A percentile compares a stretch with the other conserved stretches of the same genome.
These are phyloP conservation scores for Lates japonicus DNA, from an alignment of 2,797 vertebrate species.

Conservation along the genomic window DNA sequence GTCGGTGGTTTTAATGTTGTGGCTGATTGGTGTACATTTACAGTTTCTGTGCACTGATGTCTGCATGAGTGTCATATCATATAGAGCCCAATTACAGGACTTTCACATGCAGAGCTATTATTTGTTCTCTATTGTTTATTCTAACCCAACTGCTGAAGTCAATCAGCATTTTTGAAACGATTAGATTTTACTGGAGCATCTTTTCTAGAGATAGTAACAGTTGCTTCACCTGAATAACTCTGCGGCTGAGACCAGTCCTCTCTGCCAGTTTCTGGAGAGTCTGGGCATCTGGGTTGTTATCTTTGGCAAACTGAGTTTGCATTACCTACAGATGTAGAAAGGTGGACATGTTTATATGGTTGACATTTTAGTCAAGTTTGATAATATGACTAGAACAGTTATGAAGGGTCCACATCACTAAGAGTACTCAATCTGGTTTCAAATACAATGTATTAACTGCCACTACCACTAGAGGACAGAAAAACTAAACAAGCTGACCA, in stretches of 20 bases:
- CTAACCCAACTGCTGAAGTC: background rate
- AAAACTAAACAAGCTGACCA: background rate
- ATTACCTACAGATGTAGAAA: conserved; percentile 87
- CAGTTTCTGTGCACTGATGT: background rate
- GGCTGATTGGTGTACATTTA: background rate
- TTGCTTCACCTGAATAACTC: conserved; percentile 88
- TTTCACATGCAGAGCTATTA: background rate
- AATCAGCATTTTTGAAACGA: background rate
- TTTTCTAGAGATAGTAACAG: too few relatives aligned
- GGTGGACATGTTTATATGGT: background rate
- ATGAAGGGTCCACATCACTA: background rate
- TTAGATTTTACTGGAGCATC: background rate
- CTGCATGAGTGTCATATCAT: background rate
- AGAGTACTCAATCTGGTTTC: background rate
- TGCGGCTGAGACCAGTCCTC: conserved; percentile 95
- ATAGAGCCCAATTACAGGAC: background rate
- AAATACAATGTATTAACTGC: background rate
- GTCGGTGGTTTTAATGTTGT: too few relatives aligned
- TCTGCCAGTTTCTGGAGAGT: conserved; percentile 95
- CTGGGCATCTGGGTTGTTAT: conserved; percentile 96
- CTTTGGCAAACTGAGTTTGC: conserved; percentile 95
- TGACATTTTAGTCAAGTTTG: background rate
- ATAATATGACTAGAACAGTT: background rate
- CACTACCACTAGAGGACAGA: conserved; percentile 37
- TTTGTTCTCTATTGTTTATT: background rate